Conservation (phyloP, 2,888 invertebrate genomes). For the Rhingia rostrata region DNA sequence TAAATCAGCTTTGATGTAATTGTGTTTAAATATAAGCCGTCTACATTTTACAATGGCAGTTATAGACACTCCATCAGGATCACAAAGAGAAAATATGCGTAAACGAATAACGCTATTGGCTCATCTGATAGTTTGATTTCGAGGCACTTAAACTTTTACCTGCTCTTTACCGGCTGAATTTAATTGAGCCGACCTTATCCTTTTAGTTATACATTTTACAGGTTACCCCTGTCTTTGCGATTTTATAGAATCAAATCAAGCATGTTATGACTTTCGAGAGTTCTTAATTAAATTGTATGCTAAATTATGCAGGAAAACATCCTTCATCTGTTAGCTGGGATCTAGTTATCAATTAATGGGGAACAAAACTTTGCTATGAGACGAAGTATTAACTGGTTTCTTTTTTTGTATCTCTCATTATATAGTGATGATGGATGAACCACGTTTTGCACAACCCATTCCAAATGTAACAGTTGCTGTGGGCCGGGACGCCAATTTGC, state of each 20-base stretch:
- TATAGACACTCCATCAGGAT: slow-evolving; percentile 9
- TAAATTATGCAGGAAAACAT: slow-evolving; percentile 68
- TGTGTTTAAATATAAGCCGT: slow-evolving; percentile 50
- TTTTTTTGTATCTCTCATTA: slow-evolving; percentile 77
- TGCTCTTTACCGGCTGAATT: slow-evolving; percentile 41
- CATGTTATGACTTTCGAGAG: slow-evolving; percentile 47
- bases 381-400: slow-evolving; percentile 19
- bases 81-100: slow-evolving; percentile 15
- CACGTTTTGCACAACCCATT: slow-evolving; percentile 94
- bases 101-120: not conserved
- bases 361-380: slow-evolving; percentile 58
- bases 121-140: slow-evolving; percentile 57
- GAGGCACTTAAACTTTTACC: slow-evolving; percentile 53
- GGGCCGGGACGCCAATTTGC: slow-evolving; percentile 93
- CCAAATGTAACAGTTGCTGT: slow-evolving; percentile 96
- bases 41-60: slow-evolving; percentile 1
- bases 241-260: slow-evolving; percentile 41
- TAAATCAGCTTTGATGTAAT: slow-evolving; percentile 51
- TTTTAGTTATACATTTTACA: slow-evolving; percentile 25
- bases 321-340: slow-evolving; percentile 10
- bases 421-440: slow-evolving; percentile 92
- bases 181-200: slow-evolving; percentile 55
- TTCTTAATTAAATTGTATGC: slow-evolving; percentile 66
- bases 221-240: slow-evolving; percentile 22
- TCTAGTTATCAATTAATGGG: slow-evolving; percentile 49